Evolutionary conservation across 92 coral and sea anemone species (phyloP).

Genomic region (Zoanthus sansibaricus): DNA sequence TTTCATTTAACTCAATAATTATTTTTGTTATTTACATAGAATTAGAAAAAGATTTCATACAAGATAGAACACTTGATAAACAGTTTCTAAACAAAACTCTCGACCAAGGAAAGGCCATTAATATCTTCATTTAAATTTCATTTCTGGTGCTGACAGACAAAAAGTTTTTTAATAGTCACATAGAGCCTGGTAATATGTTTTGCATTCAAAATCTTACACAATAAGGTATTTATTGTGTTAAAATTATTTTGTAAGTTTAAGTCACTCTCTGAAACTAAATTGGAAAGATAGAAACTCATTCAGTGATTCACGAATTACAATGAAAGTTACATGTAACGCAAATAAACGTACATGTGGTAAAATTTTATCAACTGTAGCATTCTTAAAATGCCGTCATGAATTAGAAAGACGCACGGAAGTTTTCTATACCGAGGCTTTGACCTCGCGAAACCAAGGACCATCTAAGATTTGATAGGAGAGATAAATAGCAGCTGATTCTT

Average conservation of each 20-base stretch:
- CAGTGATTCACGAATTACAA: conserved; percentile 4
- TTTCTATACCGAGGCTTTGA: conserved; percentile 22
- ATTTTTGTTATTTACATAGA: background rate
- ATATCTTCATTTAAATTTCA: conserved; percentile 5
- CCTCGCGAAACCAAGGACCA: conserved; percentile 23
- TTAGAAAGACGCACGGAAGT: conserved; percentile 19
- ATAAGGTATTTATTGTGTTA: background rate
- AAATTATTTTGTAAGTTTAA: background rate
- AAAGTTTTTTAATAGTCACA: conserved; percentile 16
- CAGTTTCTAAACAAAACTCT: background rate
- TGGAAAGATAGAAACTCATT: background rate
- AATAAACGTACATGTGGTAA: conserved; percentile 17
- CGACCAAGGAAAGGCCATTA: conserved; percentile 26
- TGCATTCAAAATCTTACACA: background rate
- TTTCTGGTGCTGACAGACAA: conserved; percentile 45
- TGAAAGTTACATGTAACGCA: background rate
- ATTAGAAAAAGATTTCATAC: background rate
- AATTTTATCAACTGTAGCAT: conserved; percentile 3
- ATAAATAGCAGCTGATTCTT: conserved; percentile 11
- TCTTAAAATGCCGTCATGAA: conserved; percentile 48
- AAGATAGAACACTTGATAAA: background rate
- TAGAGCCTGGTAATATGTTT: background rate
- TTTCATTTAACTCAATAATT: background rate
- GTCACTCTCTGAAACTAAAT: background rate
- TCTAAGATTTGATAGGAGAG: conserved; percentile 31